These are phyloP conservation scores for Cryptophagus acutangulus DNA, from an alignment of 2,888 invertebrate species.

Conservation along the genomic window DNA sequence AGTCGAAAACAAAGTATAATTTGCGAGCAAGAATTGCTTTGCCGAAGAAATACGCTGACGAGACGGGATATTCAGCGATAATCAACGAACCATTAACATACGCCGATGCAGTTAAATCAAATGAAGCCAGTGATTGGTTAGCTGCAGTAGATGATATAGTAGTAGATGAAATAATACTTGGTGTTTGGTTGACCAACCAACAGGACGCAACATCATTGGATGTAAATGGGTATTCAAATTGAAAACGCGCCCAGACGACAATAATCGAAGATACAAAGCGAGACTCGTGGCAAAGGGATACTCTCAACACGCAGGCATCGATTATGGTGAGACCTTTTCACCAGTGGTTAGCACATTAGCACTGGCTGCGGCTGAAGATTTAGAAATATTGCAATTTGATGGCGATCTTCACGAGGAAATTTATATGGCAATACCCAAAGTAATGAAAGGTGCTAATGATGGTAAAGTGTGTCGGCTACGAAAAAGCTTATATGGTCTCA, in stretches of 20 bases:
- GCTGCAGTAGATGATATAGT: too few species aligned
- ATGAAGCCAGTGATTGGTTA: too few species aligned
- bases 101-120: too few species aligned
- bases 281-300: conserved; percentile 6
- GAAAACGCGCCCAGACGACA: background rate
- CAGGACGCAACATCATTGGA: background rate
- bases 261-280: conserved; percentile 1
- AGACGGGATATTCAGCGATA: too few species aligned
- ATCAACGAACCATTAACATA: too few species aligned
- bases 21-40: too few species aligned
- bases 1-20: too few species aligned
- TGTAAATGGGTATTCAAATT: background rate
- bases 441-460: background rate
- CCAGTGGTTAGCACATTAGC: conserved; percentile 1
- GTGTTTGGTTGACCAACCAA: conserved; percentile 1
- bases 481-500: background rate
- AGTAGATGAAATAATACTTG: conserved; percentile 4
- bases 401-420: conserved; percentile 3
- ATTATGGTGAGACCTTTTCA: conserved; percentile 5
- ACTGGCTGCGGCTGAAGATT: background rate
- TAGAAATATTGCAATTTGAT: conserved; percentile 2
- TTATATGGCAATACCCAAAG: background rate
- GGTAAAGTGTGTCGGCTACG: conserved; percentile 3
- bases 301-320: background rate
- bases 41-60: too few species aligned